A percentile compares a stretch with the other conserved stretches of the same genome.
These are phyloP conservation scores for Syrista parreyssii DNA, from an alignment of 2,888 invertebrate genomes.

Conservation along the genomic window DNA sequence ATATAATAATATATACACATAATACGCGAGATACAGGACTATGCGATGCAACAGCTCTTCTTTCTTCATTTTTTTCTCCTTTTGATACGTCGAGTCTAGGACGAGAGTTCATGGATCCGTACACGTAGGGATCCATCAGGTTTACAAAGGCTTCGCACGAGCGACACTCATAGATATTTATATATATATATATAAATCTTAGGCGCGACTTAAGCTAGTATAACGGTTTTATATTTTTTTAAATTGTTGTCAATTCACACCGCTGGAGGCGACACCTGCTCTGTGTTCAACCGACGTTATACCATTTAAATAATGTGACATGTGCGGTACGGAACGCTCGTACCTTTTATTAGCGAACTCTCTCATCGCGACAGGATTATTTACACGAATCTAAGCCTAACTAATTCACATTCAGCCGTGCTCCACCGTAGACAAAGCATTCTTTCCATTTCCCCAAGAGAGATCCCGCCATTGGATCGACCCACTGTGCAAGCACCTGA, in stretches of 20 bases:
- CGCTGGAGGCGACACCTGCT: background rate
- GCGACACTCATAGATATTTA: background rate
- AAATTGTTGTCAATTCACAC: background rate
- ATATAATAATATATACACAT: conserved; percentile 41
- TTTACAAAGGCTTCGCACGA: background rate
- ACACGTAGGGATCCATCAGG: background rate
- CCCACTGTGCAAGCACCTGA: background rate
- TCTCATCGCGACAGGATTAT: background rate
- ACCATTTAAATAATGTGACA: background rate
- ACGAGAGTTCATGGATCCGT: background rate
- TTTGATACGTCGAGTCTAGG: background rate
- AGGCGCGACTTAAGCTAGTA: background rate
- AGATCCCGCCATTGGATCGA: background rate
- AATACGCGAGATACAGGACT: conserved; percentile 12
- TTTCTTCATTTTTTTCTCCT: background rate
- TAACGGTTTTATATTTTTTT: background rate
- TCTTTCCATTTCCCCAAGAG: background rate
- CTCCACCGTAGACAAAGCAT: background rate
- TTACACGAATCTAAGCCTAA: background rate
- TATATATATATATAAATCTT: background rate
- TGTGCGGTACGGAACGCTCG: background rate
- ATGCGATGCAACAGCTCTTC: background rate
- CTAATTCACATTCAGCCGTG: background rate
- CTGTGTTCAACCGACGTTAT: background rate
- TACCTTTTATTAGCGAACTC: background rate